Evolutionary conservation across 2,113 vertebrate genomes (phyloP), one percentile per base, ranked within the genome.

Genomic region (Mesembrinibis cayennensis): DNA sequence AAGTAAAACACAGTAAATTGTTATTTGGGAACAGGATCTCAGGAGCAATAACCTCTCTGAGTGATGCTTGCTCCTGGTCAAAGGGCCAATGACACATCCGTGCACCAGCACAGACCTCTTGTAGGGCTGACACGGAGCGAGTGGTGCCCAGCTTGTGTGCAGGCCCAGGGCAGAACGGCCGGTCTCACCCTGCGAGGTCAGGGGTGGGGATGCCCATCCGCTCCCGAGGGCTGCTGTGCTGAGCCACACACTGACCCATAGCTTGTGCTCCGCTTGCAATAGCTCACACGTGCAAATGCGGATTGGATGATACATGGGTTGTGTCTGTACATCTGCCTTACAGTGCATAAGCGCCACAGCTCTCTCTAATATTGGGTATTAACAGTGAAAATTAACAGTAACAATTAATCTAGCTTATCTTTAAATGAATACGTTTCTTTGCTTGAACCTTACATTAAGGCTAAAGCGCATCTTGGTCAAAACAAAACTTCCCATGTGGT

Each of bases 371-470:
- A 77, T 1, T 16, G 38, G 9, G 38, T 38, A 38, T 42, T 42
- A 42, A 42, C 40, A 42, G 40, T 13, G 13, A 42, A 42, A 42
- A 56, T 63, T 88, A 73, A 82, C 21, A 40, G 61, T 69, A 85
- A 94, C 62, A 76, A 81, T 58, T 32, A 85, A 78, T 91, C 58
- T 89, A 93, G 53, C n/a, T 90, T 62, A 59, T 29, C 80, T 67
- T 89, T 59, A 86, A 89, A 90, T 42, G 9, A 77, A 45, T 72
- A 66, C 1, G 12, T 85, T 94, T 89, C 73, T 94, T 95, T 96
- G 89, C 93, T 95, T 94, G 93, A 97, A 96, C 94, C 95, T 96
- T 97, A 97, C 96, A 96, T 97, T 97, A 96, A 97, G 93, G 95
- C 95, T 92, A 93, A 95, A 90, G 82, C 95, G 95, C 90, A 97